Percentiles rank a stretch among this genome's conserved stretches.
These are phyloP conservation scores for Haliclona indistincta DNA, from an alignment of 37 sponge, comb jelly and placozoan species.

Conservation along the genomic window DNA sequence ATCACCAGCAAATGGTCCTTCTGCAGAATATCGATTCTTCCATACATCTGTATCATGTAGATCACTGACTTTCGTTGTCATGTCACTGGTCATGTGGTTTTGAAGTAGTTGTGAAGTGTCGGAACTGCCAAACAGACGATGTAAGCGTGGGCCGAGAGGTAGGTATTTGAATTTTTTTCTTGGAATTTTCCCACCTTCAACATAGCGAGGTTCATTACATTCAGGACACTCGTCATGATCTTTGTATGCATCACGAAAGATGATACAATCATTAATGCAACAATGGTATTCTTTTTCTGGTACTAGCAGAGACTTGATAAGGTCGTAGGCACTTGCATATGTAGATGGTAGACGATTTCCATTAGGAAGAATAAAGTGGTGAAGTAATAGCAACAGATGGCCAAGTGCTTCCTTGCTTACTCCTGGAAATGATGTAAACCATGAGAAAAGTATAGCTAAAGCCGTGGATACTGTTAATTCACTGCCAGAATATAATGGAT, in stretches of 20 bases:
- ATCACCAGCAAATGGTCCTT: constrained; percentile 11
- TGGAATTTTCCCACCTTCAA: background rate
- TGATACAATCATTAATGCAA: constrained; percentile 15
- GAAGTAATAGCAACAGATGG: background rate
- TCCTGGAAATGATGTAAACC: background rate
- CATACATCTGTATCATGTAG: background rate
- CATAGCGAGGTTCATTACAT: constrained; percentile 7
- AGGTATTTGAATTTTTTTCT: constrained; percentile 1
- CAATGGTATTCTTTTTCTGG: constrained; percentile 1
- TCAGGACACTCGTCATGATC: background rate
- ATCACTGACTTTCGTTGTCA: background rate
- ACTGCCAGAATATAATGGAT: background rate
- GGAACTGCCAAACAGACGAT: background rate
- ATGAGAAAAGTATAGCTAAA: background rate
- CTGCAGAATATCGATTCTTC: background rate
- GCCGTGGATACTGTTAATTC: background rate
- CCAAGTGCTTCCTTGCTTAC: constrained; percentile 1
- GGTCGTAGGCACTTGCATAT: background rate
- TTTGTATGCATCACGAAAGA: constrained; percentile 1
- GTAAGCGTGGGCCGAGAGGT: background rate
- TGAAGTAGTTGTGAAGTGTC: background rate
- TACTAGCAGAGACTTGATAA: background rate
- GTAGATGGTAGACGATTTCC: background rate
- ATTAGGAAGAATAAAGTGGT: background rate
- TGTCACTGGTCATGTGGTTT: too few species aligned